Base-by-base conservation (phyloP, 37 sponge, comb jelly and placozoan genomes). In the Theonella swinhoei region DNA sequence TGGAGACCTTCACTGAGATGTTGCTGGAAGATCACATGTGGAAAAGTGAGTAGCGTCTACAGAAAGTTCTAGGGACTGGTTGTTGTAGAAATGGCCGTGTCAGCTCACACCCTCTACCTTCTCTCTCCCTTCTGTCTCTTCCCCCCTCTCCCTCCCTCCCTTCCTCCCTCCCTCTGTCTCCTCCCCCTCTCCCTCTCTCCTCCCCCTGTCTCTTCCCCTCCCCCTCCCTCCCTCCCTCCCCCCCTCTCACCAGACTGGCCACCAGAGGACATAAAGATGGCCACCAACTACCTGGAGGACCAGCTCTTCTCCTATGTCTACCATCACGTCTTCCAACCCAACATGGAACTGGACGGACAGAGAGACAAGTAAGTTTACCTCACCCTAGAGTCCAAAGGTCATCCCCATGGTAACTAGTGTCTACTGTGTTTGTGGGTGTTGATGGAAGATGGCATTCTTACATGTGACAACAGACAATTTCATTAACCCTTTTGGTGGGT, bases 351-450 rank as follows among this genome's bases (percentile, higher is more conserved):
- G 25, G 94, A 94, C 59, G 70, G 61, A 40, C 65, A 71, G 19
- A 64, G 84, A 29, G 93, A 92, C 72, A 42, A 75, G 92, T 91
- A 37, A 83, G 92, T 74, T n/a, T n/a, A n/a, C n/a, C n/a, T n/a
- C n/a, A n/a, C n/a, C n/a, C n/a, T n/a, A 14, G 54, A 14, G 54
- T 47, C 14, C 54, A 47, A 47, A 47, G 54, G 54, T 47, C 54
- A 47, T n/a, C n/a, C n/a, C n/a, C n/a, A n/a, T n/a, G n/a, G n/a
- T n/a, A n/a, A n/a, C n/a, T n/a, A n/a, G n/a, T n/a, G n/a, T n/a
- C n/a, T n/a, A n/a, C 54, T 47, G 7, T 47, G 54, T 47, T 14
- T 47, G 54, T 17, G 54, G 14, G 54, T 47, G 14, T 47, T 17
- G 54, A 17, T 47, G n/a, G n/a, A n/a, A n/a, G n/a, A n/a, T n/a